Conservation (phyloP, 2,888 invertebrate genomes). For the Schrankia costaestrigalis region DNA sequence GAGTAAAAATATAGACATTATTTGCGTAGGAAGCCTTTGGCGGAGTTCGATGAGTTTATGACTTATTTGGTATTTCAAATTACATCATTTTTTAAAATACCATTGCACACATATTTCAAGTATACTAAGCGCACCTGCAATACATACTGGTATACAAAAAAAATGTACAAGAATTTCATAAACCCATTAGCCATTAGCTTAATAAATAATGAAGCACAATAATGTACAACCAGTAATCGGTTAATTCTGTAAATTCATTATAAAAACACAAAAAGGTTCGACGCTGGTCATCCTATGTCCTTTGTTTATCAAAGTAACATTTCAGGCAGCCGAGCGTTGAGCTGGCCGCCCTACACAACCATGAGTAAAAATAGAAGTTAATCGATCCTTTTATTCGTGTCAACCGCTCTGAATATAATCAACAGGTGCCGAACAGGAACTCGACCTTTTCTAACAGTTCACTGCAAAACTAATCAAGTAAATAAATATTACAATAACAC, state of each 20-base stretch:
- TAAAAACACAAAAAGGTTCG: conserved; percentile 40
- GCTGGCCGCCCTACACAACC: conserved; percentile 47
- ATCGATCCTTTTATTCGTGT: conserved; percentile 77
- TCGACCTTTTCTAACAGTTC: conserved; percentile 31
- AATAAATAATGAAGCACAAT: too few species aligned
- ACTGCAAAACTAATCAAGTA: conserved; percentile 31
- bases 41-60: too few species aligned
- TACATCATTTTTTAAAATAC: too few species aligned
- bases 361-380: conserved; percentile 75
- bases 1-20: too few species aligned
- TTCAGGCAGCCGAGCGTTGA: conserved; percentile 45
- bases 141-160: too few species aligned
- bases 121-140: too few species aligned
- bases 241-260: conserved; percentile 6
- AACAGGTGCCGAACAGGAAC: conserved; percentile 31
- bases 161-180: too few species aligned
- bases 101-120: too few species aligned
- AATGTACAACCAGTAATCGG: conserved; percentile 3
- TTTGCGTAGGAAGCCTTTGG: too few species aligned
- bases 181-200: too few species aligned
- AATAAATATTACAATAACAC: conserved; percentile 5
- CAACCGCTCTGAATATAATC: conserved; percentile 60
- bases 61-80: too few species aligned
- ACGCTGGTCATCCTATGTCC: conserved; percentile 37
- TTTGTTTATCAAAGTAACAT: conserved; percentile 47